Evolutionary conservation across 2,113 vertebrate species (phyloP).

Genomic region (Saiga tatarica): DNA sequence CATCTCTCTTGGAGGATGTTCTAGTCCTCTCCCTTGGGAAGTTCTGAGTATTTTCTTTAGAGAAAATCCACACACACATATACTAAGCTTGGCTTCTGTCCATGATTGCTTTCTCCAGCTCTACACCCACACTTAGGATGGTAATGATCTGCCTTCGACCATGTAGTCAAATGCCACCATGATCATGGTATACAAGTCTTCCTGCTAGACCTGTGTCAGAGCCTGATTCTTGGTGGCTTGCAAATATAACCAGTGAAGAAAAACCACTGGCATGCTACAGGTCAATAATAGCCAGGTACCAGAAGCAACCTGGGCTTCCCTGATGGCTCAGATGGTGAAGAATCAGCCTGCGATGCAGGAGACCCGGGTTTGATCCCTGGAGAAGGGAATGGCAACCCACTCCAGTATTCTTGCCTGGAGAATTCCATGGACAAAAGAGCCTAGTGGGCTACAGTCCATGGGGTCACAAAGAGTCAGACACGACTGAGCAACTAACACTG

Average conservation of each 20-base stretch:
- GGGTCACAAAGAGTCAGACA: background rate
- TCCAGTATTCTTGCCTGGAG: background rate
- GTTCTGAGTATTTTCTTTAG: background rate
- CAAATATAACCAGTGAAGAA: background rate
- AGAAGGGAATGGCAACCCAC: background rate
- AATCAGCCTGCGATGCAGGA: background rate
- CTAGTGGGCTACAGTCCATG: background rate
- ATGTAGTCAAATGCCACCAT: background rate
- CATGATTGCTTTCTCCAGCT: background rate
- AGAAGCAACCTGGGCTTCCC: background rate
- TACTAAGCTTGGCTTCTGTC: background rate
- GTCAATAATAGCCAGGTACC: background rate
- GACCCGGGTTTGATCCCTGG: background rate
- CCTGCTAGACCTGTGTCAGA: background rate
- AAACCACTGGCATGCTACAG: background rate
- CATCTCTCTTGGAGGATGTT: background rate
- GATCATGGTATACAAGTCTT: background rate
- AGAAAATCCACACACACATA: background rate
- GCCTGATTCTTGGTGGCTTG: background rate
- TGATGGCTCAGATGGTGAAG: background rate
- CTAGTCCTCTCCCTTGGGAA: background rate
- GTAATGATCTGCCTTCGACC: background rate
- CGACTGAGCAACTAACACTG: background rate
- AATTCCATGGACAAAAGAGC: background rate
- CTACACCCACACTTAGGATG: background rate